These are phyloP conservation scores for Yponomeuta sedellus DNA, from an alignment of 2,888 invertebrate genomes.

Conservation along the genomic window DNA sequence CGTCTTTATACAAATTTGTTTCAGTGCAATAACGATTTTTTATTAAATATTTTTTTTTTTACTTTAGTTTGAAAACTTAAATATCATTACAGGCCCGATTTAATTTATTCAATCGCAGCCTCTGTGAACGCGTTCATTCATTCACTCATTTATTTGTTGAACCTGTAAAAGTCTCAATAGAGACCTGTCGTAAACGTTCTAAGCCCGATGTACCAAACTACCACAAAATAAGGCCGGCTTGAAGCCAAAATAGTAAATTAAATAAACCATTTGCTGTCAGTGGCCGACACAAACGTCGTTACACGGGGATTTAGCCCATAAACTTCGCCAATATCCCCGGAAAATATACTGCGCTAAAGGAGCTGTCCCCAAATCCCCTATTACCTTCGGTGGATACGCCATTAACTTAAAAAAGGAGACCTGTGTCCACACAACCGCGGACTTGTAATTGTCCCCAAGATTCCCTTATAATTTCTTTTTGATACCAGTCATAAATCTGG, in stretches of 20 bases:
- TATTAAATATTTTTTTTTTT: no score
- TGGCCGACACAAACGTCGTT: not conserved
- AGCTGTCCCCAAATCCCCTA: constrained; percentile 4
- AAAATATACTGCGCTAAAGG: not conserved
- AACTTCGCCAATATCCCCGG: not conserved
- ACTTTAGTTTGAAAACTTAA: no score
- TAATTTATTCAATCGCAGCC: no score
- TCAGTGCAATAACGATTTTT: no score
- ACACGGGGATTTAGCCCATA: constrained; percentile 6
- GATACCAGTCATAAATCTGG: constrained; percentile 57
- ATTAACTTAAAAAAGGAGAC: constrained; percentile 5
- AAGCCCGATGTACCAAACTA: not conserved
- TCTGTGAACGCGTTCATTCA: no score
- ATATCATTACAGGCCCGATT: no score
- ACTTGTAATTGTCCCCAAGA: constrained; percentile 27
- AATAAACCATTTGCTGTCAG: not conserved
- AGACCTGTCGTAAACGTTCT: no score
- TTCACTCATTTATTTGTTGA: no score
- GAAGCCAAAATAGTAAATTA: not conserved
- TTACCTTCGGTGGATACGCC: not conserved
- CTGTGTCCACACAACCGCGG: not conserved
- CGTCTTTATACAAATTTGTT: no score
- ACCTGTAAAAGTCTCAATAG: no score
- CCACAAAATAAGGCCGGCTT: not conserved
- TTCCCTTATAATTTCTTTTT: constrained; percentile 67